Evolutionary conservation across 2,113 vertebrate species (phyloP).

Genomic region (Eclectus roratus): DNA sequence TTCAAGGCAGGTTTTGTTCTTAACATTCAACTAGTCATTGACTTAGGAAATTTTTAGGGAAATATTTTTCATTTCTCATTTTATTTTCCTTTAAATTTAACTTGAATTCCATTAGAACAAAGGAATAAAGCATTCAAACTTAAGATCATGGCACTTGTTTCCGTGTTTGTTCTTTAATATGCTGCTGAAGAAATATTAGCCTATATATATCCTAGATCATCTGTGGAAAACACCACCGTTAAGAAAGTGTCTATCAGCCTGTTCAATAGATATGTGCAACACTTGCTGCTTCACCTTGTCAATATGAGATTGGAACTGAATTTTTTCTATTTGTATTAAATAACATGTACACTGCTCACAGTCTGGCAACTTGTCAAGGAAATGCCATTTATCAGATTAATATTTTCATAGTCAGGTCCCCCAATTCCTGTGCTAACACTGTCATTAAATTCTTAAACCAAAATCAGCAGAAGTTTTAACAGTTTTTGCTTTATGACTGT

Average conservation of each 20-base stretch:
- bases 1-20: neutral
- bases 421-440: neutral
- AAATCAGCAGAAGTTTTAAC: neutral
- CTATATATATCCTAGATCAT: neutral
- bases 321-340: neutral
- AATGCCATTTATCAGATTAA: neutral
- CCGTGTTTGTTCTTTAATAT: neutral
- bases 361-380: neutral
- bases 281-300: neutral
- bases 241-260: neutral
- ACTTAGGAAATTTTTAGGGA: neutral
- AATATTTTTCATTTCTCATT: neutral
- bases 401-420: neutral
- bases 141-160: neutral
- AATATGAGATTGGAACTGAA: neutral
- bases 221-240: neutral
- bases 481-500: neutral
- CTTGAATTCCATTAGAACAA: neutral
- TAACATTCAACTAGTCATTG: neutral
- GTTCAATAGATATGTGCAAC: neutral
- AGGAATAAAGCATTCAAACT: neutral
- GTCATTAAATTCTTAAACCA: neutral
- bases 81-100: neutral
- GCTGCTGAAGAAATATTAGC: neutral
- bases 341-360: neutral